Base-by-base conservation (phyloP, 1,140 invertebrate genomes). In the Heliconius hermathena region DNA sequence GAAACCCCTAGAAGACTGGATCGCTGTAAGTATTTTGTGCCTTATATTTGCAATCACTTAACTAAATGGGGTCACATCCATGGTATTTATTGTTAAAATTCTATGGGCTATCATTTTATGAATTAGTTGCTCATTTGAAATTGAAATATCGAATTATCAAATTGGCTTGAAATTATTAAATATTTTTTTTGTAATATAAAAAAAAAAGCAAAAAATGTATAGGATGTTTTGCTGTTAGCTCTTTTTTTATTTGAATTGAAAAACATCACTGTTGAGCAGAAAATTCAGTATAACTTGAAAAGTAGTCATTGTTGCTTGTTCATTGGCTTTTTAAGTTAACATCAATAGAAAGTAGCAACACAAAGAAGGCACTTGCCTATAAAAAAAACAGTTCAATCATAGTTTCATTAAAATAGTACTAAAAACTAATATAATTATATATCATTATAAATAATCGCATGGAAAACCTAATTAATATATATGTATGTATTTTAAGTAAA, bases 1-100 rank as follows among this genome's bases (percentile, higher is more conserved):
- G 83, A 98, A 98, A 93, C 95, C 97, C 74, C 93, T 99, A 84
- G 97, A 97, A 87, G 96, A 95, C 80, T 97, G 96, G 96, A 97
- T 99, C 88, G 95, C 96, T 93, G 97, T 98, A 96, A 97, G 96
- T 97, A 84, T 82, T 87, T 72, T 83, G 22, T 82, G 76, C 79
- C 16, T 80, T 57, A 71, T 78, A 57, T 52, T 81, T 52, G 52
- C 57, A 54, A 79, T 41, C 57, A 57, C 71, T 8, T 72, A 41
- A 72, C 71, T 13, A 72, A 72, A 72, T 38, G 29, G 71, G 29
- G 8, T 36, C 71, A 72, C 71, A 41, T 38, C n/a, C n/a, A 72
- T 72, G 36, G 36, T 72, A 72, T 36, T 71, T 71, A 36, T 72
- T 72, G 13, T 72, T 66, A 13, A 26, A 66, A 0, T 1, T 66